These are phyloP conservation scores for Fulmarus glacialis DNA, from an alignment of 2,113 vertebrate genomes.

Conservation along the genomic window DNA sequence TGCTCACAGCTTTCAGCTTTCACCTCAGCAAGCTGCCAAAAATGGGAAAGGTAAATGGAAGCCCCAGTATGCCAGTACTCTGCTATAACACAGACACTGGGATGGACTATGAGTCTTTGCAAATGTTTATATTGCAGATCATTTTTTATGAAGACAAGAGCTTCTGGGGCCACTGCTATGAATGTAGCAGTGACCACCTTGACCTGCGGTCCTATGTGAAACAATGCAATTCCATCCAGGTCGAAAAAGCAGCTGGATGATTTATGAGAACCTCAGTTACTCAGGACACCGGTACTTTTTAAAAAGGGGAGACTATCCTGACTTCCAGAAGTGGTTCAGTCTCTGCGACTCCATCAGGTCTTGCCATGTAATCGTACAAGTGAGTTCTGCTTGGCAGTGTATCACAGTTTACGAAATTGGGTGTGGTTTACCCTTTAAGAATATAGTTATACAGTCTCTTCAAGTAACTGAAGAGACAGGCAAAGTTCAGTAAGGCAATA, in stretches of 20 bases:
- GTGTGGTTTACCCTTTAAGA: not conserved
- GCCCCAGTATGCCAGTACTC: not conserved
- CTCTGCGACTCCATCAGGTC: not conserved
- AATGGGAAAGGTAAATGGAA: slow-evolving; percentile 28
- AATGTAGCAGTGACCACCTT: slow-evolving; percentile 71
- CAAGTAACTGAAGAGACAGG: not conserved
- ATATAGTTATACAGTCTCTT: not conserved
- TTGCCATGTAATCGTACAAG: not conserved
- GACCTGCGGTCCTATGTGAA: slow-evolving; percentile 71
- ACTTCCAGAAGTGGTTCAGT: slow-evolving; percentile 71
- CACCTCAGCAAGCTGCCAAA: not conserved
- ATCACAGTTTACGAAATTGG: not conserved
- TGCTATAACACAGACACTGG: not conserved
- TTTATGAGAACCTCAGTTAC: slow-evolving; percentile 72
- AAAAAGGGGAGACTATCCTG: slow-evolving; percentile 66
- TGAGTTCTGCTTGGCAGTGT: not conserved
- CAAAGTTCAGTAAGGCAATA: not conserved
- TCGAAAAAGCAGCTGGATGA: slow-evolving; percentile 74
- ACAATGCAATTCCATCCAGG: slow-evolving; percentile 73
- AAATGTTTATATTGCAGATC: slow-evolving; percentile 21
- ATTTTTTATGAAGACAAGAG: slow-evolving; percentile 69
- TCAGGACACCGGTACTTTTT: slow-evolving; percentile 72
- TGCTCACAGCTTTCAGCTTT: not conserved
- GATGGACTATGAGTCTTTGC: not conserved
- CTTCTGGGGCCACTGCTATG: slow-evolving; percentile 74